These are phyloP conservation scores for Ethmia dodecea DNA, from an alignment of 2,888 invertebrate species.

Conservation along the genomic window DNA sequence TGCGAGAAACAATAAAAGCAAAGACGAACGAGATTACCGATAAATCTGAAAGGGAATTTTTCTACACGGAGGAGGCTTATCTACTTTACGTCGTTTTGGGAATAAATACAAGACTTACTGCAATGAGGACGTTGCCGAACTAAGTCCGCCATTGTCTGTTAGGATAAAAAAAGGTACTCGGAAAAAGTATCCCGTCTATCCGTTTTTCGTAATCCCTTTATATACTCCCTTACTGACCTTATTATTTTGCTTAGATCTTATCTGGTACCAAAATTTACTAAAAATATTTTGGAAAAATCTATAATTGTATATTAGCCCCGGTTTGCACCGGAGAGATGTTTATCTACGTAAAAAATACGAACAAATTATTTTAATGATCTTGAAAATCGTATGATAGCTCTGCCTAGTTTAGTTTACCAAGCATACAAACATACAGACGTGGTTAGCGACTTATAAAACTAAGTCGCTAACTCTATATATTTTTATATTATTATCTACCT, in stretches of 20 bases:
- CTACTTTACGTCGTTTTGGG: conserved; percentile 62
- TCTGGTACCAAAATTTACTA: no score
- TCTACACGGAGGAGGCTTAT: conserved; percentile 53
- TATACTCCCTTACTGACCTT: conserved; percentile 47
- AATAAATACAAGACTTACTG: conserved; percentile 57
- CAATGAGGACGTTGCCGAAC: conserved; percentile 52
- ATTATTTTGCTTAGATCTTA: conserved; percentile 42
- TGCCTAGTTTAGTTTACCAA: no score
- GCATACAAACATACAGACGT: no score
- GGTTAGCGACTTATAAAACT: no score
- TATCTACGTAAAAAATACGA: no score
- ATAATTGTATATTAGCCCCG: no score
- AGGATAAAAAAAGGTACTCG: conserved; percentile 57
- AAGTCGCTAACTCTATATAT: no score
- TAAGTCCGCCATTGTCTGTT: conserved; percentile 62
- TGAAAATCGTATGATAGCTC: no score
- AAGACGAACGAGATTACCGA: conserved; percentile 61
- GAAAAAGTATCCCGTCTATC: conserved; percentile 35
- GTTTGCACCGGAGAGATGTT: no score
- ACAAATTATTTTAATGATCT: no score
- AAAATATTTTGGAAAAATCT: no score
- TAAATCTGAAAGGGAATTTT: conserved; percentile 65
- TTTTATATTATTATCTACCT: no score
- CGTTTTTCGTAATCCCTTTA: conserved; percentile 53
- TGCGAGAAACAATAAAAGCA: conserved; percentile 61